Conservation (phyloP, 1,140 invertebrate genomes). For the Brachionus calyciflorus region DNA sequence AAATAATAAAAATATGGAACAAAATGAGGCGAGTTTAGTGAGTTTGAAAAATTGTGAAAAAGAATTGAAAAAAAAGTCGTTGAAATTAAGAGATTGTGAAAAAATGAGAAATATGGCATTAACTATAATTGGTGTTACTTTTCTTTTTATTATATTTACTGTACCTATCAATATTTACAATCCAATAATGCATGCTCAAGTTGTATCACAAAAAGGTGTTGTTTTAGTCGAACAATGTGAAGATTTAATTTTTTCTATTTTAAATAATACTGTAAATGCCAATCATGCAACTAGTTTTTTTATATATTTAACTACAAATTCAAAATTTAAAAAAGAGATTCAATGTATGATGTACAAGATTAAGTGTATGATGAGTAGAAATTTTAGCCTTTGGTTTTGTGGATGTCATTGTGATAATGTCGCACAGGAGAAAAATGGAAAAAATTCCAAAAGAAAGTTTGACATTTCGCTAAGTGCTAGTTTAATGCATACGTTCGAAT, state of each 20-base stretch:
- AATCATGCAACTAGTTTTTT: slow-evolving; percentile 47
- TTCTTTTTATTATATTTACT: slow-evolving; percentile 39
- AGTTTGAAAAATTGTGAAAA: background rate
- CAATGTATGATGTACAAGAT: background rate
- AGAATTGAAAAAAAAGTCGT: background rate
- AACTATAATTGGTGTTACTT: slow-evolving; percentile 38
- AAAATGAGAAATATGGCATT: slow-evolving; percentile 35
- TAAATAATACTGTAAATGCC: slow-evolving; percentile 35
- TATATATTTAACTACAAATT: slow-evolving; percentile 45
- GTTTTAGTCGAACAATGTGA: slow-evolving; percentile 17
- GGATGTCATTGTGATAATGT: background rate
- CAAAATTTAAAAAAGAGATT: slow-evolving; percentile 43
- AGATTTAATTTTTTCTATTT: slow-evolving; percentile 42
- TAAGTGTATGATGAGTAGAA: background rate
- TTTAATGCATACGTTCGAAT: slow-evolving; percentile 5
- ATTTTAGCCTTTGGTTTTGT: slow-evolving; percentile 25
- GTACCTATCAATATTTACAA: slow-evolving; percentile 35
- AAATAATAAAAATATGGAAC: background rate
- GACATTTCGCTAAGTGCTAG: background rate
- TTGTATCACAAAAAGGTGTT: background rate
- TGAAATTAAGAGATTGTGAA: background rate
- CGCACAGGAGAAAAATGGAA: too few relatives aligned
- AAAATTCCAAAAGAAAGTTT: background rate
- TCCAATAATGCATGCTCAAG: slow-evolving; percentile 34
- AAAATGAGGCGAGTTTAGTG: background rate